Evolutionary conservation across 2,888 invertebrate genomes (phyloP), one percentile per base, ranked within the genome.

Genomic region (Amitus sp.): DNA sequence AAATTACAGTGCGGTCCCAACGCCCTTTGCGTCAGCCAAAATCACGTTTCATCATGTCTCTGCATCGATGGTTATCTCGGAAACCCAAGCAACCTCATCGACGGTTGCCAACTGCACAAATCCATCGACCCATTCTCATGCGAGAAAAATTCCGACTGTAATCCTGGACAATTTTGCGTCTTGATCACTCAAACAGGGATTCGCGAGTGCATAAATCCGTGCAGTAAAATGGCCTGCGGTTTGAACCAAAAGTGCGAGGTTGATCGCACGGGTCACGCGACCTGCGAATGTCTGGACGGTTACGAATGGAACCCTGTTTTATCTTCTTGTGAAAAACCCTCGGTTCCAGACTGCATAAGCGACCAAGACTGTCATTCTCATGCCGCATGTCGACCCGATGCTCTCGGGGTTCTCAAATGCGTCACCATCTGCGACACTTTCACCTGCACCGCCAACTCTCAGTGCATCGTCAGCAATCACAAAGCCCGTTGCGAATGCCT

Each of bases 1-100:
- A 93, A 93, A 83, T 85, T 93, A 27, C 94, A 94, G 73, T 95
- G 95, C 77, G 95, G 95, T 9, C 94, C 95, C 0, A 95, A 95
- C 80, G 94, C 95, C 2, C 82, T 94, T 1, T 95, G 95, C 77
- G 88, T 94, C 5, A 89, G 92, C 12, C 89, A 93, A 73, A 90
- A 91, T 74, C 95, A 95, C 80, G 87, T 91, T 63, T 93, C 95
- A 1, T 89, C 92, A 27, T 96, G 95, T 76, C 89, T 95, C 60
- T 96, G 96, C 76, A 86, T 90, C 18, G 91, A 93, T 62, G 93
- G 93, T 0, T 94, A 89, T 77, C 83, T 86, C 48, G 96, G 95
- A 20, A 91, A 93, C 82, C 94, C 95, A 0, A 90, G 89, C 67
- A 93, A 95, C 79, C 84, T 93, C 15, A 86, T 87, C 62, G 83